Conservation (phyloP, 2,888 invertebrate species). For the Leptopterna dolabrata region DNA sequence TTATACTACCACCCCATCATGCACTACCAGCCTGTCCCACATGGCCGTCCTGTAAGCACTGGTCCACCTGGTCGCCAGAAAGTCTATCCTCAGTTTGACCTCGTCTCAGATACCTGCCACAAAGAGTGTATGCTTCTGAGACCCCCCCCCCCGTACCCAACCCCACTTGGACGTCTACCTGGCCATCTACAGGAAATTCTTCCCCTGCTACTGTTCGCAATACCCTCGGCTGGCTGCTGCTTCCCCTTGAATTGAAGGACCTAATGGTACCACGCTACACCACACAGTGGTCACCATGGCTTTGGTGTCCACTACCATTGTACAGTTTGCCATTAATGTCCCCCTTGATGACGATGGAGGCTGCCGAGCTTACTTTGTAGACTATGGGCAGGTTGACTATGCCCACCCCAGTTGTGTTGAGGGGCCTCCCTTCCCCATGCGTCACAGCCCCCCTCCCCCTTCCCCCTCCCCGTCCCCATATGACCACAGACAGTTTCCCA, state of each 20-base stretch:
- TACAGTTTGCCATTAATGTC: not conserved
- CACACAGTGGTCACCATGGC: not conserved
- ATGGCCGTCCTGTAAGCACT: not conserved
- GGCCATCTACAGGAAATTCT: not conserved
- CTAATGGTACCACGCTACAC: not conserved
- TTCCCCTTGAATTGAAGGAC: not conserved
- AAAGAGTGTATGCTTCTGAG: not conserved
- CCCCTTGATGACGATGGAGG: not conserved
- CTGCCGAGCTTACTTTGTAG: not conserved
- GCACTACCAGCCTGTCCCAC: slow-evolving; percentile 52
- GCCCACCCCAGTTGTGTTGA: not conserved
- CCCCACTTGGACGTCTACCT: not conserved
- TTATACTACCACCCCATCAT: slow-evolving; percentile 47
- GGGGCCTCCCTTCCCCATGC: too few relatives aligned
- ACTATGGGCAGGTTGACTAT: not conserved
- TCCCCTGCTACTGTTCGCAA: not conserved
- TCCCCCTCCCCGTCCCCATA: too few relatives aligned
- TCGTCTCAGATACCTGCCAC: not conserved
- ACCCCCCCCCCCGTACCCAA: not conserved
- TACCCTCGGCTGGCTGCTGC: not conserved
- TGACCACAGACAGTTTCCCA: not conserved
- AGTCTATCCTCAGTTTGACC: not conserved
- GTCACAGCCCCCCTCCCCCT: not conserved
- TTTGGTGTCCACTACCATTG: not conserved
- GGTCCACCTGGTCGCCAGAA: not conserved